Base-by-base conservation (phyloP, 2,797 vertebrate genomes). In the Propithecus perrieri region DNA sequence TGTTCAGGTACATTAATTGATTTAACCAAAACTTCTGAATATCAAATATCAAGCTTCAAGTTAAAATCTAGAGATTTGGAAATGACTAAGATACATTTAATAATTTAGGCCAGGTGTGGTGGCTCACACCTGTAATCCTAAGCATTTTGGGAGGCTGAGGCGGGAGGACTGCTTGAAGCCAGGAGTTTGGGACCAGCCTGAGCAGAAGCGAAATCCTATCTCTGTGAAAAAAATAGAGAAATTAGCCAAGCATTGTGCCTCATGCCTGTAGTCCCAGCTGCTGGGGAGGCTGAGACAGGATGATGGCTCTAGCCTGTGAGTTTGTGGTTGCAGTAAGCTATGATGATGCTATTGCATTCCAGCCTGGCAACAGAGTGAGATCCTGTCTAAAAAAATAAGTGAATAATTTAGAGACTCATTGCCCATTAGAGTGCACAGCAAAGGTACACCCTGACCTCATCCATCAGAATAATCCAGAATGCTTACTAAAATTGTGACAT, bases 11-110 rank as follows among this genome's bases (percentile, higher is more conserved):
- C 0, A 10, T 53, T 75, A 53, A 83, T 15, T 85, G 24, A 88
- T 81, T 91, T 59, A 76, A 91, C 10, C 33, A 61, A 84, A 96
- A 93, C 13, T 92, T 20, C 48, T 53, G 18, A 92, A 35, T 65
- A 67, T 14, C 14, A 67, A 65, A 3, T 38, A 72, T 5, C 0
- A 48, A 61, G 7, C 10, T 93, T 55, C 24, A 30, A 30, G 26
- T n/a, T 88, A 85, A 85, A 86, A 63, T 41, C 12, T 50, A 61
- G 22, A 91, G 30, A 59, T 38, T 50, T 71, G 33, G 8, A 80
- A 17, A 43, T 80, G 22, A 78, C 12, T 20, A 67, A 85, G 46
- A 46, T 3, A 76, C 38, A 78, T 59, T 55, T 13, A 55, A 20
- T 67, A n/a, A 8, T 67, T 65, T n/a, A 67, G 63, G 63, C 15